Evolutionary conservation across 30 jellyfish, hydroid and myxozoan genomes (phyloP).

Genomic region (Nemopilema nomurai): DNA sequence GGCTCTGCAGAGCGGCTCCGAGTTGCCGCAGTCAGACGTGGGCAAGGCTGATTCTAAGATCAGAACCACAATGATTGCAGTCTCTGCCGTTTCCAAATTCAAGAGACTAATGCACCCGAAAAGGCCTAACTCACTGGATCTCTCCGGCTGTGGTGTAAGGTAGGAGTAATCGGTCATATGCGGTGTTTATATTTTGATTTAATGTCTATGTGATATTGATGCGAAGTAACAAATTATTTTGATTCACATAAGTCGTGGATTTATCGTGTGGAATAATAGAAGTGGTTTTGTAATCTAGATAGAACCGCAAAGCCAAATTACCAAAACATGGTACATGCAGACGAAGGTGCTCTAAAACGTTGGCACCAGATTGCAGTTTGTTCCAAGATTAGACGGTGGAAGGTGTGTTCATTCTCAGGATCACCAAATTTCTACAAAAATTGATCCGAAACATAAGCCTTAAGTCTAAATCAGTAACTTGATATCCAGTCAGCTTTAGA

Average conservation of each 20-base stretch:
- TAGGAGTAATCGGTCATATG: not conserved
- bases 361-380: no score
- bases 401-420: no score
- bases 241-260: not conserved
- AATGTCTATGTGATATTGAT: not conserved
- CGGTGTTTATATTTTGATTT: no score
- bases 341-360: not conserved
- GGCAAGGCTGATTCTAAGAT: slow-evolving; percentile 25
- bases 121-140: slow-evolving; percentile 37
- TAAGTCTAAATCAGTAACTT: not conserved
- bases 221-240: not conserved
- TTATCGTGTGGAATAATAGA: not conserved
- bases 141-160: slow-evolving; percentile 10
- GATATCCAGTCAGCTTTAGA: not conserved
- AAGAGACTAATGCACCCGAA: slow-evolving; percentile 11
- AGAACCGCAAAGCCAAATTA: not conserved
- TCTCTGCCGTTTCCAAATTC: slow-evolving; percentile 48
- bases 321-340: not conserved
- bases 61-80: slow-evolving; percentile 46
- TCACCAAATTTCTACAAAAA: no score
- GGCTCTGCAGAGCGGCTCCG: not conserved
- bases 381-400: no score
- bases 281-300: not conserved
- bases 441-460: not conserved
- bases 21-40: slow-evolving; percentile 51